Evolutionary conservation across 1,140 invertebrate species (phyloP), one percentile per base, ranked within the genome.

Genomic region (Drosophila sulfurigaster): DNA sequence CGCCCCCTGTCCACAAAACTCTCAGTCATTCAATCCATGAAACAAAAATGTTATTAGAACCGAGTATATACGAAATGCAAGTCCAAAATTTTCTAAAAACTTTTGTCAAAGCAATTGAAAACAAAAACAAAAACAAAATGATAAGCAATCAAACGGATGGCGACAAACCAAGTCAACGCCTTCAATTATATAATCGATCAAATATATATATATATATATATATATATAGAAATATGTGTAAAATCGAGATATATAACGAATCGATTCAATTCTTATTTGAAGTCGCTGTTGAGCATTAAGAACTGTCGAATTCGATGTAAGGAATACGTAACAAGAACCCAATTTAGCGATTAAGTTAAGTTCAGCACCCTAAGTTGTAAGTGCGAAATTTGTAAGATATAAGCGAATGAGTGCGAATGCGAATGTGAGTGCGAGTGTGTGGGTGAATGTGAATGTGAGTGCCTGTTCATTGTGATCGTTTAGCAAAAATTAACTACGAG

Each of bases 21-120:
- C 83, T 88, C 83, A 88, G 83, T 88, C 83, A 87, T 87, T 87
- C 83, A 88, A 88, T 78, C 67, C 78, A 87, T 88, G 83, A 88
- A 87, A 87, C 78, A 88, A 88, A 88, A 88, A 69, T 78, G 77
- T 83, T 88, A 88, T 87, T 87, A 86, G 79, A 83, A 87, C 76
- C 16, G 8, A 48, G 16, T 66, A 81, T 86, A 87, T 87, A 87
- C 82, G 77, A 88, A 89, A 81, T 89, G 83, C 83, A 73, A 87
- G 85, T 83, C 81, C 83, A 89, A 83, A 89, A 88, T 87, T 87
- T 88, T 89, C 75, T 80, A 88, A 89, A 87, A 88, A 88, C 85
- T 87, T 87, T 87, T 87, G 83, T 83, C 60, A 64, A 80, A 71
- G 80, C 80, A 87, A 80, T 78, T 78, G 77, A 80, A 87, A 83